Conservation (phyloP, 2,797 vertebrate genomes). For the Heliangelus exortis region DNA sequence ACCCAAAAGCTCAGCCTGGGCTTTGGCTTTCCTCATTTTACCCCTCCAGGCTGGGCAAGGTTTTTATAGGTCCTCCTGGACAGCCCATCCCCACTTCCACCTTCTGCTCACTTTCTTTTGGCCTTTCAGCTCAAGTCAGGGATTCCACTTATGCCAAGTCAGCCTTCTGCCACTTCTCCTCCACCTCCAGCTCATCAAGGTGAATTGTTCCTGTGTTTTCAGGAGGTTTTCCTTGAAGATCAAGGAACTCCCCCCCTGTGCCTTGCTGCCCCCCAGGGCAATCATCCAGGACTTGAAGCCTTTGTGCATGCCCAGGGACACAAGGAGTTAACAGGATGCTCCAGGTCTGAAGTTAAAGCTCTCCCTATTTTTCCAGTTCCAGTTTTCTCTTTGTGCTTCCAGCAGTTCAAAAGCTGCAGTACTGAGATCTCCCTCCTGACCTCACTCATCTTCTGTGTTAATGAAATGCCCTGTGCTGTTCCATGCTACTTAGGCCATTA, state of each 20-base stretch:
- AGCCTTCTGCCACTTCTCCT: conserved; percentile 25
- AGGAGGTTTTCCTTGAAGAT: neutral
- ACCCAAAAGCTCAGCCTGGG: neutral
- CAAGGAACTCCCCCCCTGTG: neutral
- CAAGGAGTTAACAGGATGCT: neutral
- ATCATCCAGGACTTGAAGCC: neutral
- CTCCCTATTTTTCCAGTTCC: neutral
- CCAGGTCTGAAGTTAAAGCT: neutral
- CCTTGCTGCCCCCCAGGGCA: neutral
- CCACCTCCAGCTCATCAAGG: neutral
- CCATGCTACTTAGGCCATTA: neutral
- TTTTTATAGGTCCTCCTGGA: neutral
- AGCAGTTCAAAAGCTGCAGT: neutral
- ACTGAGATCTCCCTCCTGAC: conserved; percentile 7
- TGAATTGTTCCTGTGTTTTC: neutral
- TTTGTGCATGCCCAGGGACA: neutral
- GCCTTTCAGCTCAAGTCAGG: neutral
- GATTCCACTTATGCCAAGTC: neutral
- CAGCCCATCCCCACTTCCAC: neutral
- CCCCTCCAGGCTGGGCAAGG: neutral
- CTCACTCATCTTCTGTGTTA: neutral
- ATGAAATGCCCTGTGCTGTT: neutral
- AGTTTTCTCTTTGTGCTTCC: neutral
- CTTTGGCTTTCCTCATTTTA: neutral
- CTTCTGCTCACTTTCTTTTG: conserved; percentile 4